Percentiles rank a stretch among this genome's conserved stretches.
Evolutionary conservation across 2,888 invertebrate species (phyloP).

Genomic region (Himalopsyche tibetana): DNA sequence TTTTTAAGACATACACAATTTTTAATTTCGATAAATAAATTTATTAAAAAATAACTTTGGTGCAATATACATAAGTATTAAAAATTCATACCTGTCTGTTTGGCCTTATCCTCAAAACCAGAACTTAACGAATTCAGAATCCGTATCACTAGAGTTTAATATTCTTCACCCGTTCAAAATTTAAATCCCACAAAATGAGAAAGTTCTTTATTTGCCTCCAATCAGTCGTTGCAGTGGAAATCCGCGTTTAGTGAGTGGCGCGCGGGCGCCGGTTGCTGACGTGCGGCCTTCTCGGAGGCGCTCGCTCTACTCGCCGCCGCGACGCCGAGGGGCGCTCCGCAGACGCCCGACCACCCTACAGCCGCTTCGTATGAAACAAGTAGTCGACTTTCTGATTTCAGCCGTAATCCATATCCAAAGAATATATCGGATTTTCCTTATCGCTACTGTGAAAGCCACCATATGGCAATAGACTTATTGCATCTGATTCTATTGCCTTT

Average conservation of each 20-base stretch:
- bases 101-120: constrained; percentile 15
- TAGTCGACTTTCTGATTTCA: constrained; percentile 21
- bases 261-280: constrained; percentile 57
- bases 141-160: constrained; percentile 6
- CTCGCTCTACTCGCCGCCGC: constrained; percentile 58
- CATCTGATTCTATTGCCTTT: not conserved
- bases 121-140: constrained; percentile 20
- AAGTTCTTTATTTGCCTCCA: constrained; percentile 13
- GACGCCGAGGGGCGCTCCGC: constrained; percentile 6
- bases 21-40: too few species aligned
- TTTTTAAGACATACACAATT: too few species aligned
- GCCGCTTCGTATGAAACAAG: not conserved
- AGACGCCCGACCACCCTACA: constrained; percentile 14
- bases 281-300: constrained; percentile 61
- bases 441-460: not conserved
- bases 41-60: too few species aligned
- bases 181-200: not conserved
- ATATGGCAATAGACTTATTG: not conserved
- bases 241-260: constrained; percentile 55
- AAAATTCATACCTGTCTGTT: constrained; percentile 10
- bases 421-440: not conserved
- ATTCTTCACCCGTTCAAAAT: not conserved
- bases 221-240: constrained; percentile 34
- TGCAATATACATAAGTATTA: not conserved
- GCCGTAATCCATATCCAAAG: not conserved